Conservation (phyloP, 1,140 invertebrate species). For the Hypsibius dujardini region DNA sequence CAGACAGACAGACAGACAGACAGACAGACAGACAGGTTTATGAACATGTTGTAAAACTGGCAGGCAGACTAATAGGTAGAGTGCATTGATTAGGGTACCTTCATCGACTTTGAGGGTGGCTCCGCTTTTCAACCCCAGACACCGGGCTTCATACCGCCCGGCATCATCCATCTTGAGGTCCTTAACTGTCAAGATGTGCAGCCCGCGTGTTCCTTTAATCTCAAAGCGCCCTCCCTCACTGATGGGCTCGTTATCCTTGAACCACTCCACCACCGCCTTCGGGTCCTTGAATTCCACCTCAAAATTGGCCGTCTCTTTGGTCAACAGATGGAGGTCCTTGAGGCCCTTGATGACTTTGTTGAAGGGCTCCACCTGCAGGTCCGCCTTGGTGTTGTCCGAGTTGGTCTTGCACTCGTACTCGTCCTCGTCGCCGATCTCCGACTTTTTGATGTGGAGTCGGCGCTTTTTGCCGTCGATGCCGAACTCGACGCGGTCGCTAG, state of each 20-base stretch:
- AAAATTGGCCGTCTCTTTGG: slow-evolving; percentile 68
- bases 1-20: too few species aligned
- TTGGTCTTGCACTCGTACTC: slow-evolving; percentile 74
- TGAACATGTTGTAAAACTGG: too few species aligned
- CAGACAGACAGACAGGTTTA: too few species aligned
- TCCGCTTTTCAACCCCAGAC: slow-evolving; percentile 54
- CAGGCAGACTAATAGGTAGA: too few species aligned
- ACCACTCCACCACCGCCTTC: slow-evolving; percentile 78
- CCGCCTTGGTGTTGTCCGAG: slow-evolving; percentile 73
- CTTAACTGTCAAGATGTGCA: slow-evolving; percentile 15
- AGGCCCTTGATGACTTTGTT: slow-evolving; percentile 70
- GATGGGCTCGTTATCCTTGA: slow-evolving; percentile 71
- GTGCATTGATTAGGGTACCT: too few species aligned
- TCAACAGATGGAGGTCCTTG: slow-evolving; percentile 71
- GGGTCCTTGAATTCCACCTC: slow-evolving; percentile 85
- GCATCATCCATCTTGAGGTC: slow-evolving; percentile 39
- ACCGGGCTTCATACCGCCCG: slow-evolving; percentile 66
- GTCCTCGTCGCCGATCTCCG: slow-evolving; percentile 75
- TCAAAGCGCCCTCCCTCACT: slow-evolving; percentile 47
- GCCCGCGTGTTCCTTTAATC: neutral
- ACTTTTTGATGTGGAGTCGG: slow-evolving; percentile 75
- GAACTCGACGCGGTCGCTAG: slow-evolving; percentile 52
- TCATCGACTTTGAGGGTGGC: slow-evolving; percentile 59
- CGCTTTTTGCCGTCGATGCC: slow-evolving; percentile 74
- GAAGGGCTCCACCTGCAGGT: slow-evolving; percentile 66